phyloP scores from a whole-genome alignment of 1,140 invertebrate genomes.

The Drosophila nebulosa region DNA sequence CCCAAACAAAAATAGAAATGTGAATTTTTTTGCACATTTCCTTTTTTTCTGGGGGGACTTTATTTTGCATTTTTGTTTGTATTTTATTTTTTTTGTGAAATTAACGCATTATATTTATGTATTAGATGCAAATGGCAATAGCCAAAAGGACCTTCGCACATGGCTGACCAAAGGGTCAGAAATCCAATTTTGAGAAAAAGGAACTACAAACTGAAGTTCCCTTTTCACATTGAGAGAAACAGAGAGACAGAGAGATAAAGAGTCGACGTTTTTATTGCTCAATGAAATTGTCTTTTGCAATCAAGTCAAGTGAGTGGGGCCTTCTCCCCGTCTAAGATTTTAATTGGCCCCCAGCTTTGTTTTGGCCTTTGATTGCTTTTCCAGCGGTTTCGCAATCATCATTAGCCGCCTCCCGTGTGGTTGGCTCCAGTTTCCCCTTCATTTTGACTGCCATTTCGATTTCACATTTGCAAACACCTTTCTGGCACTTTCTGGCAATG shows the following conservation, averaged over 20 bases:
- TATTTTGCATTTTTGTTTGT: slow-evolving; percentile 38
- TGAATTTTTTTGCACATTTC: slow-evolving; percentile 55
- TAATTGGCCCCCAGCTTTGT: slow-evolving; percentile 59
- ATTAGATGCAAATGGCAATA: slow-evolving; percentile 76
- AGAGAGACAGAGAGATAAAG: no score
- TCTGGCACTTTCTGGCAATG: slow-evolving; percentile 24
- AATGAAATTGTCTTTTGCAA: slow-evolving; percentile 48
- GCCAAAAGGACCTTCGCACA: slow-evolving; percentile 75
- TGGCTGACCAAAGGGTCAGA: slow-evolving; percentile 76
- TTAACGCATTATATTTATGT: slow-evolving; percentile 80
- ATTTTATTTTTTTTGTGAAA: slow-evolving; percentile 54
- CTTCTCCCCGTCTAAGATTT: slow-evolving; percentile 15
- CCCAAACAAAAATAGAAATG: slow-evolving; percentile 33
- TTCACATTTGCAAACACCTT: neutral
- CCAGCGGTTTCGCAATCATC: slow-evolving; percentile 71
- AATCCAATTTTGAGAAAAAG: slow-evolving; percentile 70
- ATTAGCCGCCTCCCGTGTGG: slow-evolving; percentile 35
- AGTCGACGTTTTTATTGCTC: slow-evolving; percentile 63
- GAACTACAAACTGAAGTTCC: slow-evolving; percentile 17
- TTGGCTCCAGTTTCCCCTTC: neutral
- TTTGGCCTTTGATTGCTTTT: slow-evolving; percentile 44
- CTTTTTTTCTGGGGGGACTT: slow-evolving; percentile 20
- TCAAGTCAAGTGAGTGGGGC: neutral
- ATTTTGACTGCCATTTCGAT: slow-evolving; percentile 2
- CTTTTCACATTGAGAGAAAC: slow-evolving; percentile 12